phyloP scores from a whole-genome alignment of 1,140 invertebrate genomes.

The Aphis craccivora region DNA sequence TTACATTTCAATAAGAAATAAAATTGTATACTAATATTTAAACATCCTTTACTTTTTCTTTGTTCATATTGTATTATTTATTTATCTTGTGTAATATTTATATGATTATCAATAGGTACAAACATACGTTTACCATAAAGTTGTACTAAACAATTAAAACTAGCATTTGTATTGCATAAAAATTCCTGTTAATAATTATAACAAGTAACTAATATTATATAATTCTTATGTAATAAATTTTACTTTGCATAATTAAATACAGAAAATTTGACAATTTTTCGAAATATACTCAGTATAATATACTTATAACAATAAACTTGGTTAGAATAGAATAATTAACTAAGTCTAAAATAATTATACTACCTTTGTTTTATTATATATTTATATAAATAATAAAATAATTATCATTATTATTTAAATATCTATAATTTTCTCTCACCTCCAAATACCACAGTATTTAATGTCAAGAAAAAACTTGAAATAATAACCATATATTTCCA shows the following conservation, averaged over 20 bases:
- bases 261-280: background rate
- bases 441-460: slow-evolving; percentile 34
- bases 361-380: background rate
- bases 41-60: background rate
- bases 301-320: background rate
- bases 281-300: background rate
- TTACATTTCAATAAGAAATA: background rate
- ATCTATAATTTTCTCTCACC: background rate
- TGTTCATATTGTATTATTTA: background rate
- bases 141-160: background rate
- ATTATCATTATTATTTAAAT: too few relatives aligned
- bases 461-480: slow-evolving; percentile 8
- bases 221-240: too few relatives aligned
- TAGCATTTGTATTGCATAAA: too few relatives aligned
- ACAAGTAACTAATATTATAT: too few relatives aligned
- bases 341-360: background rate
- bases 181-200: too few relatives aligned
- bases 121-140: background rate
- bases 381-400: background rate
- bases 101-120: background rate
- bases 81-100: background rate
- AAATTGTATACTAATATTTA: background rate
- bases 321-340: background rate
- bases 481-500: slow-evolving; percentile 14
- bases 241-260: background rate